Evolutionary conservation across 2,888 invertebrate genomes (phyloP).

Genomic region (Drosophila setosimentum): DNA sequence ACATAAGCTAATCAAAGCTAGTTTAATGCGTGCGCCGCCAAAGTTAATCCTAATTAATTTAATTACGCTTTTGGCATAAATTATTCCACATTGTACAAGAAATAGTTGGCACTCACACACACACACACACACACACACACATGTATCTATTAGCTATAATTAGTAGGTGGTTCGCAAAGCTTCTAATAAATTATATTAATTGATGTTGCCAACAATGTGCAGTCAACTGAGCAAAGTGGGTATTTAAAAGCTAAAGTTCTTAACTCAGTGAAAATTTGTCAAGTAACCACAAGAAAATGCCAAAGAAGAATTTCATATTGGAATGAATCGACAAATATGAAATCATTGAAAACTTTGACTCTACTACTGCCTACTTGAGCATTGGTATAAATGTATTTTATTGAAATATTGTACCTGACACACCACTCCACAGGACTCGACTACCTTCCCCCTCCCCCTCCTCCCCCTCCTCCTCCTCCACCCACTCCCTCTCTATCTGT

Average conservation of each 20-base stretch:
- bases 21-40: slow-evolving; percentile 79
- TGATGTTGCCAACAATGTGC: slow-evolving; percentile 48
- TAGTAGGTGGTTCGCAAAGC: slow-evolving; percentile 61
- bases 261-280: neutral
- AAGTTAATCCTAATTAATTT: slow-evolving; percentile 81
- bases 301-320: slow-evolving; percentile 26
- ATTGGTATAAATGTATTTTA: slow-evolving; percentile 70
- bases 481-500: neutral
- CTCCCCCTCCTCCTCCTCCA: no score
- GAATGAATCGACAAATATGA: slow-evolving; percentile 67
- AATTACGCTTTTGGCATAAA: slow-evolving; percentile 79
- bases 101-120: slow-evolving; percentile 41
- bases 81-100: slow-evolving; percentile 66
- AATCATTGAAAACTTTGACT: slow-evolving; percentile 68
- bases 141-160: slow-evolving; percentile 66
- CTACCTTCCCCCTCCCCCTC: neutral
- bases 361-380: slow-evolving; percentile 20
- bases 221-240: slow-evolving; percentile 24
- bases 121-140: slow-evolving; percentile 8
- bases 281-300: slow-evolving; percentile 5
- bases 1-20: slow-evolving; percentile 80
- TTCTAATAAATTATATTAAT: slow-evolving; percentile 73
- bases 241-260: slow-evolving; percentile 14
- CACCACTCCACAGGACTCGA: slow-evolving; percentile 8
- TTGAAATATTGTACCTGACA: slow-evolving; percentile 76